These are phyloP conservation scores for Philonicus albiceps DNA, from an alignment of 2,888 invertebrate genomes.

Conservation along the genomic window DNA sequence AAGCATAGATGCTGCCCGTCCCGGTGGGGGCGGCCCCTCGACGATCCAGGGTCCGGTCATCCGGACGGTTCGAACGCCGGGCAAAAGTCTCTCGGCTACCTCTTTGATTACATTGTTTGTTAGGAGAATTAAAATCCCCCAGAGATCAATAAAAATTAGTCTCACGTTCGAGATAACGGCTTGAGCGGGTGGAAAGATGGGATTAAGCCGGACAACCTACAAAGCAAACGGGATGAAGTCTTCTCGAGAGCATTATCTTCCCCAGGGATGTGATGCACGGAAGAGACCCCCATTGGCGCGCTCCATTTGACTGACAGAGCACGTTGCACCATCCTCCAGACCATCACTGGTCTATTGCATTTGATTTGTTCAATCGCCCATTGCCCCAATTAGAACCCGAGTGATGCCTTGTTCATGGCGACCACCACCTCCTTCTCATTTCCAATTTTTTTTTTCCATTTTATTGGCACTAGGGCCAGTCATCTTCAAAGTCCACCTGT, in stretches of 20 bases:
- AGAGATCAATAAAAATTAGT: slow-evolving; percentile 50
- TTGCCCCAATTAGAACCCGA: background rate
- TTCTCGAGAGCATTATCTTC: background rate
- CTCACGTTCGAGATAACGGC: slow-evolving; percentile 47
- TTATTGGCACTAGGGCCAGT: background rate
- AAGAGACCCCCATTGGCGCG: background rate
- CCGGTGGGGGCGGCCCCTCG: background rate
- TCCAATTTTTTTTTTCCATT: background rate
- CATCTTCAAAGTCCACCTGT: background rate
- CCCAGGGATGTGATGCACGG: background rate
- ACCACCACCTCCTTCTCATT: background rate
- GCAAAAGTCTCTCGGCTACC: background rate
- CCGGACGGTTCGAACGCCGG: background rate
- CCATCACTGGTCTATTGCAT: background rate
- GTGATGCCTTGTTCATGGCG: background rate
- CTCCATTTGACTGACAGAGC: background rate
- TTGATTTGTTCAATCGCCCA: background rate
- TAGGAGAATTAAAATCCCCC: slow-evolving; percentile 46
- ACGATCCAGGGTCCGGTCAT: background rate
- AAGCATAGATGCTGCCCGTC: background rate
- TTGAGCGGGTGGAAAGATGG: background rate
- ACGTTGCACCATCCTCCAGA: background rate
- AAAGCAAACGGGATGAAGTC: slow-evolving; percentile 4
- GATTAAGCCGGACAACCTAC: slow-evolving; percentile 9
- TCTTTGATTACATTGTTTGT: slow-evolving; percentile 48